Base-by-base conservation (phyloP, 2,113 vertebrate genomes). In the Mastomys natalensis region DNA sequence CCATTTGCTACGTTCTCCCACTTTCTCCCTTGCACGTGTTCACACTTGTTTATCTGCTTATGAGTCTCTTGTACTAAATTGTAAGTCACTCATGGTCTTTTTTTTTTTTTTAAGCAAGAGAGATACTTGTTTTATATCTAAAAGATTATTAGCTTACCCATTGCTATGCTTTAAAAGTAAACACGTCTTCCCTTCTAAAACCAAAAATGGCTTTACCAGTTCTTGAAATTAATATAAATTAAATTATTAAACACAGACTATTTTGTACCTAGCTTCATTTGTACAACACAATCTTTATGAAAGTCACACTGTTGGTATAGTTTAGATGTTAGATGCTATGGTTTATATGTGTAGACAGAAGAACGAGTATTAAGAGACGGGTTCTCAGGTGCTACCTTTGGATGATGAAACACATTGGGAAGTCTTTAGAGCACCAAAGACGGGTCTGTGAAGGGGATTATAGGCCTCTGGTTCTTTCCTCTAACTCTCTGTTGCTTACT, bases 201-300 rank as follows among this genome's bases (percentile, higher is more conserved):
- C 37, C 37, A 43, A 86, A 66, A 2, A 48, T 76, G 86, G 51
- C 4, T 89, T 53, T 90, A 73, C 29, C 5, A 84, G 3, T 89
- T 78, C 84, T 96, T 92, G 22, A 12, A 85, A 10, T 94, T 90
- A 62, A n/a, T 82, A 66, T 51, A 86, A 62, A 82, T 89, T 62
- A 89, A 92, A 74, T 87, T 34, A 66, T 89, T 82, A 31, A 78
- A 13, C 22, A 26, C 58, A 26, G 24, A 81, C 55, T 68, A 53
- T 51, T 95, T 58, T 80, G 17, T 45, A 8, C 40, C 51, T 88
- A 7, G 16, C 2, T 94, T 88, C 77, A 84, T 93, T 93, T 48
- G 13, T n/a, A 78, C 64, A 93, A 55, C 10, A 74, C n/a, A 55
- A 64, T 29, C 3, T 58, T 43, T 73, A 51, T 81, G 31, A 93